Conservation (phyloP, 1,140 invertebrate genomes). For the Leptopilina clavipes region DNA sequence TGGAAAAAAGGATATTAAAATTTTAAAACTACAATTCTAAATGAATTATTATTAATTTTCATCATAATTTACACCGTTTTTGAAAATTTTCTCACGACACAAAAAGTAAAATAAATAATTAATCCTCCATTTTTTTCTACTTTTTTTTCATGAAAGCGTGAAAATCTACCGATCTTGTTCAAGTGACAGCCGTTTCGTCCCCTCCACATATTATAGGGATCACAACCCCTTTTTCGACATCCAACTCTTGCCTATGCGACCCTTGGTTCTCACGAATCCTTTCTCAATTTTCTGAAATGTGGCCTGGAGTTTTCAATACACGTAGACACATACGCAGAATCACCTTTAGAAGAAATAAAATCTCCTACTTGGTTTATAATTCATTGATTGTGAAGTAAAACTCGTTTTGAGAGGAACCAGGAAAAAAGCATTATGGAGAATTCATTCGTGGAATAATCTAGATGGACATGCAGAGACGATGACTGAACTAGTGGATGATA, state of each 20-base stretch:
- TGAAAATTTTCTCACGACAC: background rate
- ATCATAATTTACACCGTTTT: background rate
- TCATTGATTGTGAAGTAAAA: conserved; percentile 27
- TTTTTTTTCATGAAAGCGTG: conserved; percentile 57
- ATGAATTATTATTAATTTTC: no score
- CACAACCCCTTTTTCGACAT: conserved; percentile 56
- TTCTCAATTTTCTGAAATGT: conserved; percentile 63
- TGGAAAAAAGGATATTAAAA: background rate
- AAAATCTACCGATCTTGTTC: conserved; percentile 55
- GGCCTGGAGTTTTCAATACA: conserved; percentile 42
- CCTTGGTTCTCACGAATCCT: conserved; percentile 71
- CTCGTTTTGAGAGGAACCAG: conserved; percentile 33
- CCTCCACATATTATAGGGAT: conserved; percentile 39
- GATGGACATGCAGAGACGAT: conserved; percentile 25
- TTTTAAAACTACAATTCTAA: background rate
- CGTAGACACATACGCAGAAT: background rate
- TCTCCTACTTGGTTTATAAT: background rate
- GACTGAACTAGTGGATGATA: conserved; percentile 9
- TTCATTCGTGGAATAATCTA: conserved; percentile 49
- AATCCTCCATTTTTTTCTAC: conserved; percentile 14
- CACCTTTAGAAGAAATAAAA: background rate
- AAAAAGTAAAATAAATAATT: conserved; percentile 4
- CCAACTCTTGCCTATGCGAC: conserved; percentile 62
- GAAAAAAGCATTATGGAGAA: conserved; percentile 34
- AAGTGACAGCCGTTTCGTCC: conserved; percentile 37